Evolutionary conservation across 2,888 invertebrate genomes (phyloP).

Genomic region (Drosophila eohydei): DNA sequence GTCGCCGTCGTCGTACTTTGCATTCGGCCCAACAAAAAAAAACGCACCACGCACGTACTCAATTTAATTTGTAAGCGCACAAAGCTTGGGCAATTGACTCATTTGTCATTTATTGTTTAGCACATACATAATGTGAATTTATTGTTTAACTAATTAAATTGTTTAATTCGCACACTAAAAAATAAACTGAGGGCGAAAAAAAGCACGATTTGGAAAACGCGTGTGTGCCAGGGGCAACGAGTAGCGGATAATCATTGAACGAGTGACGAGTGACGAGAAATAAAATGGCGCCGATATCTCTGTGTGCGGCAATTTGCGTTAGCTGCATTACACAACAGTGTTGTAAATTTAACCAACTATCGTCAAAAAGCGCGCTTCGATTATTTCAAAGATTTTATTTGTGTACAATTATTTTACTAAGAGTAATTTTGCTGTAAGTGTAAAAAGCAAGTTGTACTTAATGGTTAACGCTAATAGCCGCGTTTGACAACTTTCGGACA

Average conservation of each 20-base stretch:
- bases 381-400: neutral
- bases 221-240: conserved; percentile 66
- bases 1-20: conserved; percentile 66
- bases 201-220: conserved; percentile 75
- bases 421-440: neutral
- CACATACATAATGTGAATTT: conserved; percentile 16
- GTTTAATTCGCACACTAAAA: conserved; percentile 52
- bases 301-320: conserved; percentile 23
- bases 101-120: conserved; percentile 14
- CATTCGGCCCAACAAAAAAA: conserved; percentile 46
- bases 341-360: conserved; percentile 12
- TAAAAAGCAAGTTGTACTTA: neutral
- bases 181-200: conserved; percentile 67
- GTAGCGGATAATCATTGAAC: conserved; percentile 43
- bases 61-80: conserved; percentile 17
- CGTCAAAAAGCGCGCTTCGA: neutral
- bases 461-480: neutral
- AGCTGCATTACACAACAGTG: neutral
- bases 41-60: conserved; percentile 44
- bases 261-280: conserved; percentile 53
- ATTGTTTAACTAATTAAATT: conserved; percentile 27
- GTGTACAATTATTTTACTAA: neutral
- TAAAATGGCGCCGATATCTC: conserved; percentile 62
- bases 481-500: neutral
- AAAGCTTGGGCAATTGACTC: neutral